phyloP scores from a whole-genome alignment of 2,113 vertebrate species.

The Burhinus oedicnemus region DNA sequence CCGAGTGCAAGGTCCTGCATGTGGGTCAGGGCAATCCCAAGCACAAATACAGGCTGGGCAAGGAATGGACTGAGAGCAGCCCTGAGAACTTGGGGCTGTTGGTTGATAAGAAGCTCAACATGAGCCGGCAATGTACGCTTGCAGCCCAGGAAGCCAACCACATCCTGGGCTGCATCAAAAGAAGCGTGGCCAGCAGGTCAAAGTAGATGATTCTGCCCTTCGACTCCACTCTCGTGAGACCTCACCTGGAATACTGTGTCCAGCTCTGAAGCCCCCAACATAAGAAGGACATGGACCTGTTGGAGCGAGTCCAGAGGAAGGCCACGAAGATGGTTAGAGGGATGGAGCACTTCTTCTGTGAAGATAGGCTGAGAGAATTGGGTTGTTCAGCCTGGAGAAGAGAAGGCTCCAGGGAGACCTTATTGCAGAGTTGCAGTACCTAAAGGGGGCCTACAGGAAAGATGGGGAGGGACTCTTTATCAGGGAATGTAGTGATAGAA shows the following conservation, averaged over 20 bases:
- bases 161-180: background rate
- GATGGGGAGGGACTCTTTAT: background rate
- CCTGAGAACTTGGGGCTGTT: background rate
- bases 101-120: background rate
- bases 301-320: background rate
- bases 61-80: background rate
- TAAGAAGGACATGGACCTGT: background rate
- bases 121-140: background rate
- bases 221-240: background rate
- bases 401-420: background rate
- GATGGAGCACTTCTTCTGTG: background rate
- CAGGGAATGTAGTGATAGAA: background rate
- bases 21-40: background rate
- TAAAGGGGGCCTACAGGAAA: background rate
- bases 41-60: background rate
- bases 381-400: background rate
- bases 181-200: background rate
- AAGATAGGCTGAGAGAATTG: background rate
- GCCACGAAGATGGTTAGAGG: background rate
- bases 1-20: background rate
- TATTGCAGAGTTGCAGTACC: background rate
- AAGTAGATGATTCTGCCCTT: background rate
- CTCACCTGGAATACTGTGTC: background rate
- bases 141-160: background rate
- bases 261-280: background rate